Evolutionary conservation across 2,888 invertebrate species (phyloP).

Genomic region (Yponomeuta plumbellus): DNA sequence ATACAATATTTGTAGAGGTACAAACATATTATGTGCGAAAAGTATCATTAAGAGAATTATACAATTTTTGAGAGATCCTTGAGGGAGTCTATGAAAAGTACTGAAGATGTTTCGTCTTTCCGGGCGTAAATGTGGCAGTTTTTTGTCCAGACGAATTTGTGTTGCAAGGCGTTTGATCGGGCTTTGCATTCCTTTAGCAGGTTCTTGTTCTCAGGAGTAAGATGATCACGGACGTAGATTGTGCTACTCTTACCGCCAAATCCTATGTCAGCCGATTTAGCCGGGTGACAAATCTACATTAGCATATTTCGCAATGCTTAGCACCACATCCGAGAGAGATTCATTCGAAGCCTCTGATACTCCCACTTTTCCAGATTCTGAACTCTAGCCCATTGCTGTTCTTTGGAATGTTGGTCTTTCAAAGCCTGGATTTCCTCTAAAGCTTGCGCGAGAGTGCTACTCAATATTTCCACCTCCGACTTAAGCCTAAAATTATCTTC

Average conservation of each 20-base stretch:
- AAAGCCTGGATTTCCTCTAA: too few relatives aligned
- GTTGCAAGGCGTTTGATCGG: not conserved
- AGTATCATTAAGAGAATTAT: not conserved
- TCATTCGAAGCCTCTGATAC: too few relatives aligned
- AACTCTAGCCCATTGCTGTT: too few relatives aligned
- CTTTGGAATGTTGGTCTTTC: too few relatives aligned
- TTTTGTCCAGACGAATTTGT: slow-evolving; percentile 3
- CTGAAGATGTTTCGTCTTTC: not conserved
- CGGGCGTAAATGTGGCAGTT: not conserved
- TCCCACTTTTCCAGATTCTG: too few relatives aligned
- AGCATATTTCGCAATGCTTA: too few relatives aligned
- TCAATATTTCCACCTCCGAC: too few relatives aligned
- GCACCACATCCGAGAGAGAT: too few relatives aligned
- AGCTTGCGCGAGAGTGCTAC: too few relatives aligned
- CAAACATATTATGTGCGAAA: not conserved
- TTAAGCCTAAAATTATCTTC: too few relatives aligned
- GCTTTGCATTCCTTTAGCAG: not conserved
- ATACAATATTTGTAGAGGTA: too few relatives aligned
- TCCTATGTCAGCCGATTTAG: not conserved
- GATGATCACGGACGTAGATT: not conserved
- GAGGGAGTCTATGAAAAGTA: not conserved
- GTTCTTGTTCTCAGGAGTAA: not conserved
- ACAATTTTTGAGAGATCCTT: not conserved
- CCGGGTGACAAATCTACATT: too few relatives aligned
- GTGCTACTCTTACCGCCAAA: not conserved